phyloP scores from a whole-genome alignment of 2,888 invertebrate genomes.

The Coenonympha glycerion region DNA sequence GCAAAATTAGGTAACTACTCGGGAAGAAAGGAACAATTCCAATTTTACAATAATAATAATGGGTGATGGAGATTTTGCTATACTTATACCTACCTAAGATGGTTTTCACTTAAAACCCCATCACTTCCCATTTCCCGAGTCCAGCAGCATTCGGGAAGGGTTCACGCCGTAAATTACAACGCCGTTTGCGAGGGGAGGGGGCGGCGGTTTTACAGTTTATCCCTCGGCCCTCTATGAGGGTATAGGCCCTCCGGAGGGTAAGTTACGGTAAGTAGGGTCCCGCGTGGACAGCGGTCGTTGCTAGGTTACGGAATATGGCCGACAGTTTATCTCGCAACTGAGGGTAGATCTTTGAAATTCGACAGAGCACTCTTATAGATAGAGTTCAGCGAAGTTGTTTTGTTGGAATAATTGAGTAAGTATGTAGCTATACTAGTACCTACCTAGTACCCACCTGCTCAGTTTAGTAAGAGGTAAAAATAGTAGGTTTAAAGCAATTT shows the following conservation, averaged over 20 bases:
- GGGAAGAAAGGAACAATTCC: no score
- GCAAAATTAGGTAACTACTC: no score
- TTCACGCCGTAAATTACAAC: conserved; percentile 70
- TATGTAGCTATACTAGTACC: background rate
- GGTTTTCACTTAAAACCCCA: background rate
- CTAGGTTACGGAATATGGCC: conserved; percentile 30
- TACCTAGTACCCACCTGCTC: no score
- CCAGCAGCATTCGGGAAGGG: conserved; percentile 41
- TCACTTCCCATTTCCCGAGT: conserved; percentile 26
- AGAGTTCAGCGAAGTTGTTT: background rate
- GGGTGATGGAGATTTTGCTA: no score
- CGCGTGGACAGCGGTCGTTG: conserved; percentile 30
- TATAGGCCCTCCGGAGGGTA: conserved; percentile 48
- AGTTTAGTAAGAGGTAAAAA: no score
- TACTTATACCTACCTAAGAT: background rate
- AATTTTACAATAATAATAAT: no score
- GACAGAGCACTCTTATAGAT: background rate
- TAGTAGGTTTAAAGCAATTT: no score
- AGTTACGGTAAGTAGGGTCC: conserved; percentile 30
- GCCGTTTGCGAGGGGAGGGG: conserved; percentile 66
- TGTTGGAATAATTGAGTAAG: background rate
- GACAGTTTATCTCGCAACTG: conserved; percentile 4
- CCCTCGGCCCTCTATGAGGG: conserved; percentile 52
- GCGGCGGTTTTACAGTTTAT: conserved; percentile 71
- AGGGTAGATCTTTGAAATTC: conserved; percentile 1